These are phyloP conservation scores for Bombycilla garrulus DNA, from an alignment of 2,113 vertebrate species.

Conservation along the genomic window DNA sequence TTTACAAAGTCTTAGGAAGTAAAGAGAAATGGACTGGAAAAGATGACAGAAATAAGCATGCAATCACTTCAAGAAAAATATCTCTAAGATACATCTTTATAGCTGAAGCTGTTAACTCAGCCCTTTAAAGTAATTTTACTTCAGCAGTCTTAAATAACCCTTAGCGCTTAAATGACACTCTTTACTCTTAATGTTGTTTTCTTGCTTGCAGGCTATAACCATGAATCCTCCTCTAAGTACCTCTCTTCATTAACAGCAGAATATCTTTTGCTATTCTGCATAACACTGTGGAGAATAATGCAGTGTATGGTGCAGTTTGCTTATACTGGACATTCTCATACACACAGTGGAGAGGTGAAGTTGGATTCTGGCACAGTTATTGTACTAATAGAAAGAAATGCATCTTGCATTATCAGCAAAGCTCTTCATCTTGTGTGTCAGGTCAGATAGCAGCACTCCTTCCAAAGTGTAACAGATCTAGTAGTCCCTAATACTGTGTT, in stretches of 20 bases:
- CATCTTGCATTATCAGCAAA: not conserved
- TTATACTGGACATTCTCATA: not conserved
- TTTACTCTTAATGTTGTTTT: not conserved
- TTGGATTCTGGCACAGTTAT: not conserved
- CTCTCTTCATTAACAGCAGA: not conserved
- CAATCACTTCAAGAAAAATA: constrained; percentile 7
- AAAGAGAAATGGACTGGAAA: not conserved
- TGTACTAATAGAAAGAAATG: not conserved
- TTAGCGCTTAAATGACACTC: not conserved
- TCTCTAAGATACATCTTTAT: not conserved
- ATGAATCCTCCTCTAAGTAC: not conserved
- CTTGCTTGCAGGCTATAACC: not conserved
- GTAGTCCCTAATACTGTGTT: not conserved
- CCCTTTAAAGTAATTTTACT: not conserved
- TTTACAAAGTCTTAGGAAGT: not conserved
- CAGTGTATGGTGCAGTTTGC: not conserved
- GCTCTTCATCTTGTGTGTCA: not conserved
- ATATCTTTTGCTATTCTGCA: not conserved
- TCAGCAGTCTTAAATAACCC: not conserved
- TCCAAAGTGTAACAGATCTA: not conserved
- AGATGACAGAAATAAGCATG: not conserved
- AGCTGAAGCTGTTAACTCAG: not conserved
- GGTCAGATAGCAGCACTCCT: rapidly evolving
- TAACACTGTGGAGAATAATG: not conserved
- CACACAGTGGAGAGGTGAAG: not conserved